Evolutionary conservation across 2,888 invertebrate genomes (phyloP), one percentile per base, ranked within the genome.

Genomic region (Drosophila mettleri): DNA sequence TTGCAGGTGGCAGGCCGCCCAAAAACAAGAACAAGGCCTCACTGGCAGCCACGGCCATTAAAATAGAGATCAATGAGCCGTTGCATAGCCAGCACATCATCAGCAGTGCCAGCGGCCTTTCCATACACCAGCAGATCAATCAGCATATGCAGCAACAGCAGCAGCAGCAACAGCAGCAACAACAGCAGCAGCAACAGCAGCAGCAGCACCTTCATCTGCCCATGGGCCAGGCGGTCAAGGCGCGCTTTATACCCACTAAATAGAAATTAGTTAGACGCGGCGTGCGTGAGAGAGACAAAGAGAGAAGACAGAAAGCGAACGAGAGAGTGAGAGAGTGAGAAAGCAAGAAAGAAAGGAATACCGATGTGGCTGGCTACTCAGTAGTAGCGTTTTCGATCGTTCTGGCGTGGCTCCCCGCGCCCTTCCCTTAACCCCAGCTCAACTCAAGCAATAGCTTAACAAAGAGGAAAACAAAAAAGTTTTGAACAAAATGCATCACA

Each of bases 181-280:
- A 90, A 7, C 82, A 85, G 14, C 86, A 83, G 41, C 89, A 82
- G 16, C 89, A 85, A 18, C 74, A 80, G 51, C 74, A 80, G 51
- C 89, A 90, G 43, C 90, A 88, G 54, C 88, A 90, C 62, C 78
- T 85, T 22, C 89, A 86, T 74, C 63, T 88, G 69, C 81, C 89
- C 29, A 78, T 85, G 69, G 91, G 88, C 16, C 89, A 89, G 75
- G 86, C 91, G 76, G 89, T 91, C 62, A 91, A 91, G 81, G 90
- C 90, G 76, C 92, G 91, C 72, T 91, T 91, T 62, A 91, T 91
- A 88, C 91, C 90, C 79, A 90, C 88, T 66, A 91, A 91, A 82
- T 91, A 90, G 74, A 61, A 63, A 33, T 64, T 55, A 61, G 65
- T 52, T 43, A 52, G 43, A 57, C 51, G 51, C 16, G 51, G 48